phyloP scores from a whole-genome alignment of 2,113 vertebrate species.

The Rhinolophus ferrumequinum region DNA sequence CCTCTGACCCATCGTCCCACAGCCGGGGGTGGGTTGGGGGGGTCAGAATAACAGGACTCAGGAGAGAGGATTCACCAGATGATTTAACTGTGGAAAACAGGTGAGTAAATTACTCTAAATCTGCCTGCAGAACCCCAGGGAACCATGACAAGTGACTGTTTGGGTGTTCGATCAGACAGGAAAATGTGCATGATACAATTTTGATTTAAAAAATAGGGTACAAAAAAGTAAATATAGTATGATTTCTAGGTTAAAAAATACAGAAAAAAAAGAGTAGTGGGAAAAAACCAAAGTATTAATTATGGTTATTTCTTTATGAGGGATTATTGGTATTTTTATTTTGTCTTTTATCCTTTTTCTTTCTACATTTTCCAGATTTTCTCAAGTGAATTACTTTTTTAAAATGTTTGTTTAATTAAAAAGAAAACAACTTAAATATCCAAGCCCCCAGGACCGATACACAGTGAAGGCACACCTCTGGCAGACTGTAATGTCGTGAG shows the following conservation, averaged over 20 bases:
- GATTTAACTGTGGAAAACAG: rapidly evolving
- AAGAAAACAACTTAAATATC: neutral
- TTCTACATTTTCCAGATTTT: neutral
- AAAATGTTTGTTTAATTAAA: neutral
- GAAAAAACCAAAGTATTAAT: too few species aligned
- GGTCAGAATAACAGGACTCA: rapidly evolving
- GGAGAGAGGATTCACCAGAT: rapidly evolving
- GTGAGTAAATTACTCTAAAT: too few species aligned
- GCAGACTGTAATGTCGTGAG: rapidly evolving
- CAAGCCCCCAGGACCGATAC: rapidly evolving
- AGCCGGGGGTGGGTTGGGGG: neutral
- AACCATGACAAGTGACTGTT: rapidly evolving
- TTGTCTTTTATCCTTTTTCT: neutral
- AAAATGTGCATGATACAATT: neutral
- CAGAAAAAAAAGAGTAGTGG: neutral
- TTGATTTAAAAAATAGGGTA: neutral
- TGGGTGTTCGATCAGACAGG: neutral
- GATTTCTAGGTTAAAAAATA: neutral
- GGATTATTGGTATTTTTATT: neutral
- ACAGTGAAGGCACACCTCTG: rapidly evolving
- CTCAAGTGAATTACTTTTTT: neutral
- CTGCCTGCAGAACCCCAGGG: rapidly evolving
- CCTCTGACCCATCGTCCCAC: neutral
- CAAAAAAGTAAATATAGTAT: too few species aligned
- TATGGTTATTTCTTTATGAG: neutral